A percentile compares a stretch with the other conserved stretches of the same genome.
Conservation (phyloP, 2,113 vertebrate species). For the Rafetus swinhoei region DNA sequence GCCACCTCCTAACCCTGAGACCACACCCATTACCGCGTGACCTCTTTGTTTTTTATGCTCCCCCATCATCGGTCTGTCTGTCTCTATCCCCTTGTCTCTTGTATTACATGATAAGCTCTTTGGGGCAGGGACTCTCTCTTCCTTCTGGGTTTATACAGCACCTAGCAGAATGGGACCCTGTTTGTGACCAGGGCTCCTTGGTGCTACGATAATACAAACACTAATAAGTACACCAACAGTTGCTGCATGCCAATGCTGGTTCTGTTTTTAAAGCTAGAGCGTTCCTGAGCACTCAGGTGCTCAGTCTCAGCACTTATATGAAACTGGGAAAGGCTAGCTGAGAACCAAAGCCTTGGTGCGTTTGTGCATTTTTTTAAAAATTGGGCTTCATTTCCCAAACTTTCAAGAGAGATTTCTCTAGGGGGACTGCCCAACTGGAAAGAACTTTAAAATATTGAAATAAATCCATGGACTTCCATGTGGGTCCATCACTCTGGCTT, state of each 20-base stretch:
- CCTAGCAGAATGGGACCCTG: not conserved
- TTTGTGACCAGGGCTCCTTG: not conserved
- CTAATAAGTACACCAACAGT: not conserved
- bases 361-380: not conserved
- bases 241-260: not conserved
- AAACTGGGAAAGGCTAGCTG: not conserved
- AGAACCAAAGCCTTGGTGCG: not conserved
- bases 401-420: not conserved
- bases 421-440: not conserved
- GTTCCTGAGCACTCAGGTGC: not conserved
- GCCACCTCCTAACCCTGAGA: not conserved
- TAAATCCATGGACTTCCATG: not conserved
- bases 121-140: not conserved
- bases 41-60: not conserved
- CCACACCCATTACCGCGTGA: too few relatives aligned
- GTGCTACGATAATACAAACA: not conserved
- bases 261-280: not conserved
- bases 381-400: not conserved
- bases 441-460: not conserved
- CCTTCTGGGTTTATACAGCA: not conserved
- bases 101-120: not conserved
- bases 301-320: not conserved
- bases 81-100: not conserved
- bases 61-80: not conserved
- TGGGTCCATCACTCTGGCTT: not conserved